Evolutionary conservation across 2,113 vertebrate genomes (phyloP).

Genomic region (Hystrix brachyura): DNA sequence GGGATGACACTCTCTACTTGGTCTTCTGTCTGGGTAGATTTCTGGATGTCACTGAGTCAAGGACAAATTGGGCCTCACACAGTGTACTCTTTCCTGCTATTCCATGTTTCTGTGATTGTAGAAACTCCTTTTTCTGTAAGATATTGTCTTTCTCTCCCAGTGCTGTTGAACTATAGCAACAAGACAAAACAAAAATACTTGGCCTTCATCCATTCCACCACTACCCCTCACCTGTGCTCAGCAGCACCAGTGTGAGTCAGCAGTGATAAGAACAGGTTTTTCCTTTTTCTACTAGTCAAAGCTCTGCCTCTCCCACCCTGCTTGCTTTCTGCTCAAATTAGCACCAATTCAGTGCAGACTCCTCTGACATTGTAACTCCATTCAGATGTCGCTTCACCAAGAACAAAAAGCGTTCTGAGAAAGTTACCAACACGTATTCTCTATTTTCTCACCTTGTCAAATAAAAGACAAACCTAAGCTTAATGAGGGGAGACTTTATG

Average conservation of each 20-base stretch:
- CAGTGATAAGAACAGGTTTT: not conserved
- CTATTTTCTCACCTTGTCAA: not conserved
- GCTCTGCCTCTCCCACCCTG: not conserved
- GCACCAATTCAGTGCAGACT: not conserved
- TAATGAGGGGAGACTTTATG: not conserved
- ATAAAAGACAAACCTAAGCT: not conserved
- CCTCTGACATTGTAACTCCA: not conserved
- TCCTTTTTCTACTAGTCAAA: not conserved
- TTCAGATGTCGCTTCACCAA: not conserved
- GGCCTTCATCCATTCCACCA: not conserved
- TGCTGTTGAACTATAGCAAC: not conserved
- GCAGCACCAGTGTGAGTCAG: not conserved
- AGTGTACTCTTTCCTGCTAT: not conserved
- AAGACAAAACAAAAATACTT: not conserved
- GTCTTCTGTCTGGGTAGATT: not conserved
- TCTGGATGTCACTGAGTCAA: not conserved
- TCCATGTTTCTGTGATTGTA: not conserved
- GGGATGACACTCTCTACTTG: not conserved
- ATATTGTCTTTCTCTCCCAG: not conserved
- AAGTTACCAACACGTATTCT: not conserved
- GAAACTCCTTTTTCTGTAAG: constrained; percentile 1
- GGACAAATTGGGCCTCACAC: not conserved
- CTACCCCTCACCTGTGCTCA: not conserved
- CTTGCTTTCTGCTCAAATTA: not conserved
- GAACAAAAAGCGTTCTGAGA: not conserved